Evolutionary conservation across 1,140 invertebrate genomes (phyloP), one percentile per base, ranked within the genome.

Genomic region (Drosophila melanica): DNA sequence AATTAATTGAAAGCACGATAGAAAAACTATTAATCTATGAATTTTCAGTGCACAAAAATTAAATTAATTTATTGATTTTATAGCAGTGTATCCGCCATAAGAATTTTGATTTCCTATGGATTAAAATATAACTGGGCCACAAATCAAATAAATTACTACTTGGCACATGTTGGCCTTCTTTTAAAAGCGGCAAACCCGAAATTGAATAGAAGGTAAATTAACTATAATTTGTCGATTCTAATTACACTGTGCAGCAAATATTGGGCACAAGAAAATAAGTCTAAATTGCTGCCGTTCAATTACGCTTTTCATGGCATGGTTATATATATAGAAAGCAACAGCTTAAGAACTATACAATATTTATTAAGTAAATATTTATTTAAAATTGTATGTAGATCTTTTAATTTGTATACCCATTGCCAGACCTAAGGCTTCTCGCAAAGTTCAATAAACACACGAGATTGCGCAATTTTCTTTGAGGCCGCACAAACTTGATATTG

Each of bases 131-230:
- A 16, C 10, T 18, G 16, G 1, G 42, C 42, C 33, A 33, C 14
- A 33, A 16, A 6, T 18, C 18, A 18, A 12, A 30, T 6, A 10
- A 20, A 48, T 27, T n/a, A 16, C 47, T 16, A 27, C 27, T 7
- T 27, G 27, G 27, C 6, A 27, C 27, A 27, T 33, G 10, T 48
- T 68, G 37, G 57, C 62, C 62, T 65, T 65, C 27, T 7, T 18
- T 23, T 30, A 9, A 18, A 11, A 11, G 30, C 18, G 37, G 16
- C 1, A 20, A 11, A 16, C 41, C 41, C 2, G 6, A 4, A 27
- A 3, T 30, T 7, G n/a, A 11, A 30, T 30, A 4, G 4, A 11
- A 42, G 37, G 4, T 10, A 44, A 9, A 10, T 41, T 1, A 11
- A 11, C 35, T 12, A 42, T 8, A 42, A n/a, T 42, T 30, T 0